Percentiles rank a stretch among this genome's conserved stretches.
Evolutionary conservation across 2,797 vertebrate genomes (phyloP).

Genomic region (Halcyon chelicuti): DNA sequence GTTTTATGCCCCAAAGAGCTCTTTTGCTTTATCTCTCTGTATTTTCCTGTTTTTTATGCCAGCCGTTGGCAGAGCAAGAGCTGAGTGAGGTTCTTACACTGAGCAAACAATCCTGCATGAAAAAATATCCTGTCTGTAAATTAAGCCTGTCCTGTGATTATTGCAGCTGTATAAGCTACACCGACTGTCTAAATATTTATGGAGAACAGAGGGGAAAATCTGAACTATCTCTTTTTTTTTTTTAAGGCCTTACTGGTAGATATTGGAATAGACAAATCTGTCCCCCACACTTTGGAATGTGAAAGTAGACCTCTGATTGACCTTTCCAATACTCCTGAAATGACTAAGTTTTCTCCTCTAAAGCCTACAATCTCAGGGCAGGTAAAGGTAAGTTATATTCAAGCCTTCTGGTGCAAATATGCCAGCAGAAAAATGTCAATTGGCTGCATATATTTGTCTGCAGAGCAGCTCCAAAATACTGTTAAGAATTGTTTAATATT

Average conservation of each 20-base stretch:
- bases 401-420: neutral
- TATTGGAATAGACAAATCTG: constrained; percentile 44
- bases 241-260: constrained; percentile 84
- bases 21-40: neutral
- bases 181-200: neutral
- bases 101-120: neutral
- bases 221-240: neutral
- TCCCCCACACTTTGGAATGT: neutral
- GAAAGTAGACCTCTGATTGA: constrained; percentile 88
- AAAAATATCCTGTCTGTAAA: neutral
- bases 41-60: neutral
- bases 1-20: neutral
- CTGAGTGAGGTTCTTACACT: neutral
- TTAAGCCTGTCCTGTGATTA: neutral
- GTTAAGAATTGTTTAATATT: neutral
- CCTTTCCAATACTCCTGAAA: constrained; percentile 89
- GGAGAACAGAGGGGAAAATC: neutral
- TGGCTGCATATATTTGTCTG: neutral
- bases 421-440: neutral
- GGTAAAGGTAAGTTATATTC: constrained; percentile 81
- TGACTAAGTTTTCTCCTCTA: neutral
- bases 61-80: neutral
- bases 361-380: constrained; percentile 67
- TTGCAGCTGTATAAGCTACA: neutral
- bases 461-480: neutral